Percentiles rank a stretch among this genome's conserved stretches.
Conservation (phyloP, 2,797 vertebrate species). For the Clarias pachynema region DNA sequence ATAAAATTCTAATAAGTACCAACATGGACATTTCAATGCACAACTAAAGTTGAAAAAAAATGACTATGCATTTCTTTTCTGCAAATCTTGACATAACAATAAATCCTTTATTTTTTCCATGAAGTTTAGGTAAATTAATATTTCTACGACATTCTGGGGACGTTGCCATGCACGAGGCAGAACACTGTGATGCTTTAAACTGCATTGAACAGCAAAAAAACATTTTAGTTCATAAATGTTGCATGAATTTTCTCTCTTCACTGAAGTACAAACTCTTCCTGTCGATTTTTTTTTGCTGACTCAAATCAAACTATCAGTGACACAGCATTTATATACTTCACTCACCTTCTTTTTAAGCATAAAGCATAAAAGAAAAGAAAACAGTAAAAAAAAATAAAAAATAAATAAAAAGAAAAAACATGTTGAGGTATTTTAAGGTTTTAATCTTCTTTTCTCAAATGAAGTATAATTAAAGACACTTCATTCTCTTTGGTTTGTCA, state of each 20-base stretch:
- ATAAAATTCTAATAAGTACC: neutral
- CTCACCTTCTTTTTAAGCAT: neutral
- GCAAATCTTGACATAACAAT: neutral
- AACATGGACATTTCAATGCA: neutral
- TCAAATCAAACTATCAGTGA: constrained; percentile 13
- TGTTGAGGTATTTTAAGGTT: constrained; percentile 60
- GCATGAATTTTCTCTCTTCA: neutral
- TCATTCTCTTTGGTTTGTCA: constrained; percentile 50
- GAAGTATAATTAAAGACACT: constrained; percentile 42
- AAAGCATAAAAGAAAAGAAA: neutral
- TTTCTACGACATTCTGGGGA: neutral
- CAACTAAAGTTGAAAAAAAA: neutral
- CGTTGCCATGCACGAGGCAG: neutral
- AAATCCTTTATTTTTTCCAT: neutral
- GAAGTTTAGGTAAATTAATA: neutral
- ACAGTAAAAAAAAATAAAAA: neutral
- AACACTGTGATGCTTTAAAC: neutral
- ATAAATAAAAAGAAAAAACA: constrained; percentile 10
- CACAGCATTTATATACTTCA: constrained; percentile 13
- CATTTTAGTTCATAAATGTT: neutral
- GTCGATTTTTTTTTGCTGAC: constrained; percentile 22
- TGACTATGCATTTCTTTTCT: neutral
- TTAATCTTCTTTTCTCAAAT: constrained; percentile 50
- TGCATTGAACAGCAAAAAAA: neutral
- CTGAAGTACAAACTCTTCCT: neutral